These are phyloP conservation scores for Sepioteuthis lessoniana DNA, from an alignment of 2,888 invertebrate species.

Conservation along the genomic window DNA sequence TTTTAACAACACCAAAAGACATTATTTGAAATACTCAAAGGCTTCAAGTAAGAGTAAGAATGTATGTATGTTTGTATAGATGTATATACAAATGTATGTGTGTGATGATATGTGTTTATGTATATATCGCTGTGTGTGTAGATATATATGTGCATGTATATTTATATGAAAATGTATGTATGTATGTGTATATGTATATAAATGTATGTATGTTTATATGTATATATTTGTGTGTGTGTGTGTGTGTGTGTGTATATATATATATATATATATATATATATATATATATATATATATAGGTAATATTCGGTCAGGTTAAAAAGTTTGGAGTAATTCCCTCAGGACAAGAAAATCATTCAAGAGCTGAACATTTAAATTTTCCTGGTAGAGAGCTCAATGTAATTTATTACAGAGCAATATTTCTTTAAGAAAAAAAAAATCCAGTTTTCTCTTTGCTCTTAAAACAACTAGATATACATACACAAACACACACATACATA, in stretches of 20 bases:
- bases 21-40: too few relatives aligned
- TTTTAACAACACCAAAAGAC: too few relatives aligned
- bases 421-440: too few relatives aligned
- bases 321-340: too few relatives aligned
- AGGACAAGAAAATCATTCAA: too few relatives aligned
- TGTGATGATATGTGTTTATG: not conserved
- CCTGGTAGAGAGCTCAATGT: too few relatives aligned
- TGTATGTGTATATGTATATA: conserved; percentile 25
- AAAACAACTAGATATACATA: not conserved
- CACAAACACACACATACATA: not conserved
- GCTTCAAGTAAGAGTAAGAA: not conserved
- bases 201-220: not conserved
- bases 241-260: not conserved
- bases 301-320: too few relatives aligned
- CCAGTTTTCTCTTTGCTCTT: not conserved
- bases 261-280: conserved; percentile 37
- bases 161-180: too few relatives aligned
- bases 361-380: too few relatives aligned
- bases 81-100: not conserved
- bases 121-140: not conserved
- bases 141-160: not conserved
- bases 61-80: not conserved
- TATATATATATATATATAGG: too few relatives aligned
- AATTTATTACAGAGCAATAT: too few relatives aligned
- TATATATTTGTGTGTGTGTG: too few relatives aligned